These are phyloP conservation scores for Subacronicta megacephala DNA, from an alignment of 2,888 invertebrate species.

Conservation along the genomic window DNA sequence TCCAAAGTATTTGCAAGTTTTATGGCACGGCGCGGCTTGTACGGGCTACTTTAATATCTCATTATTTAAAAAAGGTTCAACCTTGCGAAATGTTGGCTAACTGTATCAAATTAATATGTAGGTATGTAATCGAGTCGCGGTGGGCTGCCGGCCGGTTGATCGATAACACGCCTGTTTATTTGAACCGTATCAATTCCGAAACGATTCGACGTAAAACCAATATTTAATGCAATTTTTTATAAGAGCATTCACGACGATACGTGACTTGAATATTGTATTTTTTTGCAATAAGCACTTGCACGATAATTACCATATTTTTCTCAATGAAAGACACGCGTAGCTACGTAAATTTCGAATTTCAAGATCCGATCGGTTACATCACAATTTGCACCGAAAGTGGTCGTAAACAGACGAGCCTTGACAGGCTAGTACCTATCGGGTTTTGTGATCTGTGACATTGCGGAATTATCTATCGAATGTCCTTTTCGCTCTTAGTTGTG, in stretches of 20 bases:
- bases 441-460: constrained; percentile 83
- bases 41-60: constrained; percentile 40
- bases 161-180: constrained; percentile 69
- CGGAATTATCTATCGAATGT: constrained; percentile 74
- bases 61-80: constrained; percentile 51
- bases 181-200: constrained; percentile 70
- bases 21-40: constrained; percentile 27
- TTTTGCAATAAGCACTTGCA: constrained; percentile 67
- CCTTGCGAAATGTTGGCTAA: constrained; percentile 48
- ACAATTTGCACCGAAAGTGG: constrained; percentile 83
- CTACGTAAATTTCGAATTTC: constrained; percentile 64
- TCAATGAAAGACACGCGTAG: constrained; percentile 71
- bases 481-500: constrained; percentile 67
- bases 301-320: constrained; percentile 73
- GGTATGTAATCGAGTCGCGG: constrained; percentile 41
- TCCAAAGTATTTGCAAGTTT: constrained; percentile 14
- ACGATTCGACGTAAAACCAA: constrained; percentile 61
- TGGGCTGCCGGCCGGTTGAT: constrained; percentile 53
- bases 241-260: constrained; percentile 62
- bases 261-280: constrained; percentile 77
- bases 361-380: constrained; percentile 78
- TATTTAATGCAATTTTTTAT: constrained; percentile 70
- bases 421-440: constrained; percentile 68
- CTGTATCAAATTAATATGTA: constrained; percentile 54
- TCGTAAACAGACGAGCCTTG: constrained; percentile 85